Evolutionary conservation across 2,797 vertebrate species (phyloP).

Genomic region (Sphenopsis melanotis): DNA sequence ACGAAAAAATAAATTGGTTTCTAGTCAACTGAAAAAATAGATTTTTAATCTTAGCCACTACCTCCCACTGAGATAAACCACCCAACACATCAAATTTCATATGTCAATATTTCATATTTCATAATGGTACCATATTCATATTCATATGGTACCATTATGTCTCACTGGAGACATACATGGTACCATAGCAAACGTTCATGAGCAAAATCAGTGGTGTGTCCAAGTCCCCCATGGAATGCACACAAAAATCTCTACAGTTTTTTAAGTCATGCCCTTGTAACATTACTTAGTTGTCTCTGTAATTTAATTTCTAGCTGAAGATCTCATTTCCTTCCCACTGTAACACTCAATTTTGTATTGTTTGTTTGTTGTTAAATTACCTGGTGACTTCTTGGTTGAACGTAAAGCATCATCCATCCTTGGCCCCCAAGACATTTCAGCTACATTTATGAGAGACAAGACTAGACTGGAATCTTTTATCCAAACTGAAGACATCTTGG

Average conservation of each 20-base stretch:
- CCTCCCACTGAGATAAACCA: background rate
- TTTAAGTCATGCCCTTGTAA: background rate
- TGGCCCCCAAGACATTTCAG: background rate
- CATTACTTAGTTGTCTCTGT: background rate
- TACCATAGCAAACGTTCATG: background rate
- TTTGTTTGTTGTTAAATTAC: background rate
- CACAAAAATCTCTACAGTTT: background rate
- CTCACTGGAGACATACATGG: background rate
- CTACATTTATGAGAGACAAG: background rate
- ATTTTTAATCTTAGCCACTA: background rate
- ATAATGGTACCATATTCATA: too few relatives aligned
- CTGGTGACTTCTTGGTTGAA: background rate
- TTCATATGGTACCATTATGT: too few relatives aligned
- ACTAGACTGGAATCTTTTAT: background rate
- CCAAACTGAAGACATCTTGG: background rate
- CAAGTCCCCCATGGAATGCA: background rate
- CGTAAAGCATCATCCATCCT: background rate
- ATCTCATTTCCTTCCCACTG: background rate
- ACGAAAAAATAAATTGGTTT: background rate
- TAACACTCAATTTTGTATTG: background rate
- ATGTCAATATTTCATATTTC: too few relatives aligned
- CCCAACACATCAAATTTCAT: background rate
- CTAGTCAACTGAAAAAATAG: background rate
- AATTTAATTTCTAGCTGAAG: background rate
- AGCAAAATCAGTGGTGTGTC: background rate